Base-by-base conservation (phyloP, 2,797 vertebrate species). In the Acrossocheilus wenchowensis region DNA sequence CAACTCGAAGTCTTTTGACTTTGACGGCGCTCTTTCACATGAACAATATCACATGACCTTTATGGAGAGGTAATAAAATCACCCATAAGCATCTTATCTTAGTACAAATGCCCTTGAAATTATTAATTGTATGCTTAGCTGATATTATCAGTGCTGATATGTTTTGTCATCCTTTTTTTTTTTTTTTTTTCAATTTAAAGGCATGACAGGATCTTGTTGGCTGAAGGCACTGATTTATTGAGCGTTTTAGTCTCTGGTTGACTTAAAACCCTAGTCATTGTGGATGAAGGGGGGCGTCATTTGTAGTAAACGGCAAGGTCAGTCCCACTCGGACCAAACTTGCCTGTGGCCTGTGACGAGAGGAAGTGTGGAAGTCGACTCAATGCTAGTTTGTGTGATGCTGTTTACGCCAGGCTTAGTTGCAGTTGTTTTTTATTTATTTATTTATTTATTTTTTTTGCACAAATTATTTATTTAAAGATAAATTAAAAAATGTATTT, bases 241-340 rank as follows among this genome's bases (percentile, higher is more conserved):
- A 92, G 90, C 79, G 68, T 91, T 90, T 90, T 88, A 89, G 87
- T 90, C 90, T 89, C 88, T 81, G 89, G 88, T 91, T 92, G 88
- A 91, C n/a, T 54, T 73, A 11, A 60, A 62, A 75, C 86, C 86
- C 82, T 89, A 12, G 87, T 79, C 41, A 72, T 64, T 80, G 82
- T 41, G 50, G 17, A 34, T 30, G 43, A n/a, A 34, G 69, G 21
- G 71, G 62, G 66, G 39, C 57, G 82, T 81, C 85, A 79, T 88
- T 82, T 81, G 84, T 84, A 30, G 83, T 86, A 90, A 94, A 92
- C 90, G 94, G 94, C 95, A 96, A 96, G 94, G 95, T 95, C 94
- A 88, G 52, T 14, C 11, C 80, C 48, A 86, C 87, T 93, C 90
- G 85, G 89, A 74, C 91, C 85, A 80, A 85, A 91, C 92, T 87